Evolutionary conservation across 2,113 vertebrate species (phyloP), one percentile per base, ranked within the genome.

Genomic region (Aptenodytes patagonicus): DNA sequence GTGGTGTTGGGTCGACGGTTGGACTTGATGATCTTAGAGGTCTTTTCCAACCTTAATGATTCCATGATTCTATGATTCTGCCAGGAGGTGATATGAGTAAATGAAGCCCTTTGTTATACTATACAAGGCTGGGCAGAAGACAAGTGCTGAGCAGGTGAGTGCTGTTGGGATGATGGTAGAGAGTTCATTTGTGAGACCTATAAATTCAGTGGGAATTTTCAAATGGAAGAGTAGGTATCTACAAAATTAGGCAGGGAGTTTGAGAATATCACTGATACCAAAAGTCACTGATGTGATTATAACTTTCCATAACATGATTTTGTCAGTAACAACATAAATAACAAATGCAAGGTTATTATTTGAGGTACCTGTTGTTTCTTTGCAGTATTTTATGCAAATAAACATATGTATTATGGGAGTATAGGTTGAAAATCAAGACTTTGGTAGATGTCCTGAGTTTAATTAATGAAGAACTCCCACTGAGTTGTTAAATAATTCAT

Each of bases 401-500:
- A 64, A 70, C 5, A 11, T 66, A 93, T 52, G 40, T 38, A 69
- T 75, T 38, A 87, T 29, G 40, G 10, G 71, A 76, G 21, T n/a
- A 81, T 19, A 69, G 22, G 42, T 62, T 83, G 42, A 62, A 96
- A 97, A 91, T 75, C 9, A 80, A 54, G 36, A n/a, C 17, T 61
- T 64, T 40, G 47, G 26, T 92, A 92, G 65, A 75, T 36, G 34
- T 90, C 75, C 68, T 91, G 40, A 81, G 76, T 22, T 75, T 88
- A 95, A 93, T 49, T 72, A 95, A 95, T 89, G 36, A 82, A 95
- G n/a, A 88, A 64, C 7, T 91, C 73, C 36, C 26, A 58, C 73
- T 46, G n/a, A 86, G 47, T 25, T 95, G 9, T 62, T 89, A 96
- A 96, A 95, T 52, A 89, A 81, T 89, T 97, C 12, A 60, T 87